Conservation (phyloP, 2,113 vertebrate genomes). For the Phyllostomus discolor region DNA sequence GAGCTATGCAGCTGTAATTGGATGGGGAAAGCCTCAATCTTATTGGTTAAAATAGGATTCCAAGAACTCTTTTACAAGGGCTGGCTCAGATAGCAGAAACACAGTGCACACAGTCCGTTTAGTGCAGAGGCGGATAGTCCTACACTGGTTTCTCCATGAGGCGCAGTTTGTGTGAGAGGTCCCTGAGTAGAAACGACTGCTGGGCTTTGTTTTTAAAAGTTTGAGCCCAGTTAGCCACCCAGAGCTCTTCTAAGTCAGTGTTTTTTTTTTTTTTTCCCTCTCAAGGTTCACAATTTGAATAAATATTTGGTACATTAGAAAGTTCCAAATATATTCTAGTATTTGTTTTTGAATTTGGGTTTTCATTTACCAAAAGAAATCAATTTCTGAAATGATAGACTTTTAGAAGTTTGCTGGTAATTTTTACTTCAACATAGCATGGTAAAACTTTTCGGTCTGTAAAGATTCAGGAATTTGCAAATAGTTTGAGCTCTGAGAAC, state of each 20-base stretch:
- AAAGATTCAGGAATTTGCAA: neutral
- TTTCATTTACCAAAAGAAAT: constrained; percentile 14
- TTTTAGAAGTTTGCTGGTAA: neutral
- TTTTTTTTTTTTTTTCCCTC: neutral
- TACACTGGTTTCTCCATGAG: neutral
- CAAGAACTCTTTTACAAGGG: too few relatives aligned
- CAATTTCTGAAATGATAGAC: neutral
- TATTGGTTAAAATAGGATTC: too few relatives aligned
- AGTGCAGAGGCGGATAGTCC: neutral
- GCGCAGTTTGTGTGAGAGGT: neutral
- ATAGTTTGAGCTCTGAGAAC: neutral
- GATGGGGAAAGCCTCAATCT: neutral
- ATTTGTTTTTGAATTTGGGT: neutral
- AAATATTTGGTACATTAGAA: neutral
- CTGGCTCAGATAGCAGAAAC: too few relatives aligned
- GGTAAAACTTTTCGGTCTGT: neutral
- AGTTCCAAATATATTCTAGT: neutral
- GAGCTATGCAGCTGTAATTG: neutral
- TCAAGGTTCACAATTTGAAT: neutral
- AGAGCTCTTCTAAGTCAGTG: neutral
- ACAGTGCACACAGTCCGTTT: neutral
- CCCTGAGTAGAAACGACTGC: too few relatives aligned
- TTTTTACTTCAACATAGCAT: neutral
- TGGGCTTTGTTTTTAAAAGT: too few relatives aligned
- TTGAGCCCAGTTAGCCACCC: too few relatives aligned